Evolutionary conservation across 2,113 vertebrate genomes (phyloP), one percentile per base, ranked within the genome.

Genomic region (Guaruba guarouba): DNA sequence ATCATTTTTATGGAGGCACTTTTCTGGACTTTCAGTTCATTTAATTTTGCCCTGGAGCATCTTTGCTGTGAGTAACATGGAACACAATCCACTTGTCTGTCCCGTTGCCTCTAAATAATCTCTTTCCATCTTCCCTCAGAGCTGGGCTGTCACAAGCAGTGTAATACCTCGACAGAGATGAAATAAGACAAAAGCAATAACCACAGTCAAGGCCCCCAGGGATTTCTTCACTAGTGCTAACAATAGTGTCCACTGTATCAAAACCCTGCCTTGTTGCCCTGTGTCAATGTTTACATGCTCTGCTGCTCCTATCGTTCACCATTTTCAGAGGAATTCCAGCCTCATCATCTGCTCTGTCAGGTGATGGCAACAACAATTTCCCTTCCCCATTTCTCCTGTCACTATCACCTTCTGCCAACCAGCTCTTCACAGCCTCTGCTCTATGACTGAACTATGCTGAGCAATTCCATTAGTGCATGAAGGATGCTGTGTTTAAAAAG

Each of bases 141-240:
- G 71, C 33, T 59, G 33, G 84, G 82, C 93, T 96, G 94, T 96
- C 95, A 95, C 93, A 59, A 73, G 89, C 85, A 69, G 87, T 11
- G 8, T 41, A 86, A 95, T 95, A 82, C 92, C 71, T 93, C 89
- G 52, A 24, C 76, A 76, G 75, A 88, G 88, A 91, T 88, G 69
- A 90, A 94, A 95, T 90, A 88, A 93, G 84, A 93, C 92, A 96
- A 95, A 92, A 91, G 93, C 91, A 96, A 93, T 95, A 97, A 95
- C 75, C 68, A 49, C 82, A 96, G 86, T 2, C 63, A 41, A 71
- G 49, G 82, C 90, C 91, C 33, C 46, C 25, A 20, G 95, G 93
- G 93, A 84, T 90, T 91, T 83, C 91, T 88, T 80, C 80, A 15
- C 73, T 6, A 51, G 70, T 77, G 83, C 89, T 84, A 91, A 84